Evolutionary conservation across 2,113 vertebrate genomes (phyloP).

Genomic region (Xiphias gladius): DNA sequence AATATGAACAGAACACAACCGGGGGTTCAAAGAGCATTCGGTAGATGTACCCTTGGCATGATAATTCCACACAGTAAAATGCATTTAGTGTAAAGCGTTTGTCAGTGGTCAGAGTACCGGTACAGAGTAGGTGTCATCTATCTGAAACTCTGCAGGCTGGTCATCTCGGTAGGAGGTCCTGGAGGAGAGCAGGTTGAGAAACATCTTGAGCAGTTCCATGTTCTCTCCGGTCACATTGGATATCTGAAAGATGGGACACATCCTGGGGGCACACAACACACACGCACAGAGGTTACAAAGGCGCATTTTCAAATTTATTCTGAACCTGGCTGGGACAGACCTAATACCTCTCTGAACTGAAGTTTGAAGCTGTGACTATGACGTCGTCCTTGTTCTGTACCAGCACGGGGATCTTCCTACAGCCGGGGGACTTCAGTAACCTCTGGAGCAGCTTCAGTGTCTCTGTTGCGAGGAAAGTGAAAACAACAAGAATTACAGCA

Average conservation of each 20-base stretch:
- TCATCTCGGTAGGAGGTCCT: constrained; percentile 96
- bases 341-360: constrained; percentile 96
- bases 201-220: constrained; percentile 98
- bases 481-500: constrained; percentile 53
- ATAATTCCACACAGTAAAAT: not conserved
- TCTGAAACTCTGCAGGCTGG: constrained; percentile 98
- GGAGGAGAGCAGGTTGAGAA: constrained; percentile 97
- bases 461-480: constrained; percentile 85
- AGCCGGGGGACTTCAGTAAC: constrained; percentile 97
- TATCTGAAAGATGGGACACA: constrained; percentile 99
- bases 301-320: not conserved
- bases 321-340: not conserved
- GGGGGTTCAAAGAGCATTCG: not conserved
- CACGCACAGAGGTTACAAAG: not conserved
- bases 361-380: constrained; percentile 98
- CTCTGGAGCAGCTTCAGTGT: constrained; percentile 97
- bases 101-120: constrained; percentile 84
- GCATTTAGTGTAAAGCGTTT: not conserved
- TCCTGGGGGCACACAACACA: constrained; percentile 81
- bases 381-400: constrained; percentile 98
- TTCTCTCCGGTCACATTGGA: constrained; percentile 98
- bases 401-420: constrained; percentile 97
- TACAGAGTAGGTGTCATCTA: constrained; percentile 99
- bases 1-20: not conserved
- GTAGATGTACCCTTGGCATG: not conserved